A percentile compares a stretch with the other conserved stretches of the same genome.
phyloP scores from a whole-genome alignment of 1,140 invertebrate species.

The Stegodyphus dumicola region DNA sequence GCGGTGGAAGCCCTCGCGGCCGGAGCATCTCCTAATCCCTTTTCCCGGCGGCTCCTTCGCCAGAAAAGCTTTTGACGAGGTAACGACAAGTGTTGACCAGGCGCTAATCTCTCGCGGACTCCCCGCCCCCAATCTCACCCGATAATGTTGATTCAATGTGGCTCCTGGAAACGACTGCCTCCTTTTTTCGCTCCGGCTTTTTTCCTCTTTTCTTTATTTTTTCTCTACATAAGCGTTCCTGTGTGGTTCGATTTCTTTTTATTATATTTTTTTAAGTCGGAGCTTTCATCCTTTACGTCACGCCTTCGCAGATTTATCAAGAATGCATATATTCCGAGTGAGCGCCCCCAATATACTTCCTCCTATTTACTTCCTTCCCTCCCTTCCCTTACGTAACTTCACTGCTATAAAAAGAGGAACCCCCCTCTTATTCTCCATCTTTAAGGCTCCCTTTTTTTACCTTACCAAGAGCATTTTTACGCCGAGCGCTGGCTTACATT shows the following conservation, averaged over 20 bases:
- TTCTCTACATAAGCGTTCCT: background rate
- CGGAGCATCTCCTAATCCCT: slow-evolving; percentile 1
- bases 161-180: background rate
- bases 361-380: slow-evolving; percentile 43
- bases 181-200: slow-evolving; percentile 2
- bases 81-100: slow-evolving; percentile 57
- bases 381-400: background rate
- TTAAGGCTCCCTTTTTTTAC: slow-evolving; percentile 30
- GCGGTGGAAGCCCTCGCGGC: background rate
- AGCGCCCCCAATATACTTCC: slow-evolving; percentile 51
- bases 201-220: background rate
- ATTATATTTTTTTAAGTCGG: slow-evolving; percentile 1
- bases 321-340: slow-evolving; percentile 58
- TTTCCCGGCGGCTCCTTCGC: slow-evolving; percentile 26
- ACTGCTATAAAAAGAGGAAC: background rate
- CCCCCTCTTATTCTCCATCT: background rate
- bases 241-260: background rate
- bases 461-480: slow-evolving; percentile 9
- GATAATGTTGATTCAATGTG: slow-evolving; percentile 59
- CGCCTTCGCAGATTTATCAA: slow-evolving; percentile 39
- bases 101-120: slow-evolving; percentile 29
- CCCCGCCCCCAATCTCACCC: background rate
- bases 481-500: background rate
- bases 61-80: slow-evolving; percentile 54
- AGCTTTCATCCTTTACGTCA: background rate